These are phyloP conservation scores for Cosmia pyralina DNA, from an alignment of 2,888 invertebrate genomes.

Conservation along the genomic window DNA sequence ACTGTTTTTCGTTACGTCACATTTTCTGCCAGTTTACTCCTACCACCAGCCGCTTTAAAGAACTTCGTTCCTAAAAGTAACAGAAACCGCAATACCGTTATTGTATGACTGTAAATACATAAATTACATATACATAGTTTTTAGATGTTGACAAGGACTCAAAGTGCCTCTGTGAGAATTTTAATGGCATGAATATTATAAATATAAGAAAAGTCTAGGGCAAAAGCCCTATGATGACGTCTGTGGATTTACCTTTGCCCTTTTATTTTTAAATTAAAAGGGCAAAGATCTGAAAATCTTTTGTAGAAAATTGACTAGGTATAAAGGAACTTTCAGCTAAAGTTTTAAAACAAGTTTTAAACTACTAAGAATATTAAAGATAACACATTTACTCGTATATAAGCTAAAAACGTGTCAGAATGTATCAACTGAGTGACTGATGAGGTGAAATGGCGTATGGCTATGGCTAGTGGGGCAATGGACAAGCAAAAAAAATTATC, in stretches of 20 bases:
- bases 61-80: background rate
- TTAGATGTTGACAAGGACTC: constrained; percentile 48
- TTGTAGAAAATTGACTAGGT: background rate
- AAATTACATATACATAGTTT: no score
- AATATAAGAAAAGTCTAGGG: constrained; percentile 26
- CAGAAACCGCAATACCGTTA: background rate
- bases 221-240: background rate
- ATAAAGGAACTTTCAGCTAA: background rate
- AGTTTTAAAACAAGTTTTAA: background rate
- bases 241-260: constrained; percentile 5
- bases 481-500: no score
- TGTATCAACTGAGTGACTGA: no score
- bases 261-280: constrained; percentile 6
- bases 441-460: no score
- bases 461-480: no score
- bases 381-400: no score
- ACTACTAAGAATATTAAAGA: background rate
- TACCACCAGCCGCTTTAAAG: no score
- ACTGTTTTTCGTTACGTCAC: no score
- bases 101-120: no score
- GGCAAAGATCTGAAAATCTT: background rate
- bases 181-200: constrained; percentile 52
- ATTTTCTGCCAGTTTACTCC: no score
- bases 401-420: no score
- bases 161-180: constrained; percentile 44